phyloP scores from a whole-genome alignment of 2,113 vertebrate genomes.

The Leiothrix lutea region DNA sequence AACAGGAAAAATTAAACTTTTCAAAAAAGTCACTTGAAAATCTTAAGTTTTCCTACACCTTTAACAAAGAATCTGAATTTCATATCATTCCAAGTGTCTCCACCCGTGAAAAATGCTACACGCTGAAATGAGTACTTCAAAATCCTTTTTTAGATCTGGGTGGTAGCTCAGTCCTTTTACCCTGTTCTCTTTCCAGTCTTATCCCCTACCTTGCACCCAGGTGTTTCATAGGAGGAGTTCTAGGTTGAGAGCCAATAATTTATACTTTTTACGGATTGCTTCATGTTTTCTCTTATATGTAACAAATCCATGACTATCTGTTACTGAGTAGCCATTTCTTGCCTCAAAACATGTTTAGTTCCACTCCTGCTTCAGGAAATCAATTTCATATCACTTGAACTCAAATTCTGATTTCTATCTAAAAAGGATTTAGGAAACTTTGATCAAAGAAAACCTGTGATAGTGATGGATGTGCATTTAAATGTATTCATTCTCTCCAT shows the following conservation, averaged over 20 bases:
- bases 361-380: neutral
- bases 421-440: neutral
- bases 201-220: neutral
- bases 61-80: neutral
- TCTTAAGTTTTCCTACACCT: neutral
- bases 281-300: neutral
- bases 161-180: neutral
- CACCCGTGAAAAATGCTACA: neutral
- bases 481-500: neutral
- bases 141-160: neutral
- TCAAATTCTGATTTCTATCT: neutral
- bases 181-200: neutral
- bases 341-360: neutral
- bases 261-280: neutral
- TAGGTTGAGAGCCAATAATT: neutral
- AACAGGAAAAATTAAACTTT: neutral
- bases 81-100: neutral
- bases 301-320: neutral
- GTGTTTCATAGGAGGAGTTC: neutral
- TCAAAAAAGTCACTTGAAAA: neutral
- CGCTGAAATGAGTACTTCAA: neutral
- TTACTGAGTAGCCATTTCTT: neutral
- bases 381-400: neutral
- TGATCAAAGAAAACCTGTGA: neutral
- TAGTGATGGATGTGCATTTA: neutral